Conservation (phyloP, 2,888 invertebrate species). For the Limenitis camilla region DNA sequence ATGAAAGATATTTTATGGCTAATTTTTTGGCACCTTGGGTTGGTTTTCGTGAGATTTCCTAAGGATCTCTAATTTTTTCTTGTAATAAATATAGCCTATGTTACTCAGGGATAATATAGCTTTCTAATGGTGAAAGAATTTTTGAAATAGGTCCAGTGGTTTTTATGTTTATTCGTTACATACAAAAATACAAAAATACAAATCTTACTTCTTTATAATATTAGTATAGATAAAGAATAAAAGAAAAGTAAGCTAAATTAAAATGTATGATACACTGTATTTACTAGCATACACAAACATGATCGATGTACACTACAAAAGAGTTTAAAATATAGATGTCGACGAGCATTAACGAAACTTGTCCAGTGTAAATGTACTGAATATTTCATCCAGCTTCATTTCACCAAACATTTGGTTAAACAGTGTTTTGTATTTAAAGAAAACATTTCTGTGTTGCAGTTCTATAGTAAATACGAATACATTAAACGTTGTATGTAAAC, state of each 20-base stretch:
- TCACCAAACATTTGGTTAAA: conserved; percentile 18
- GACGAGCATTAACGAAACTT: conserved; percentile 42
- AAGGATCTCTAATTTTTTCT: too few species aligned
- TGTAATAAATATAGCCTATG: too few species aligned
- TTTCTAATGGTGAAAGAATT: too few species aligned
- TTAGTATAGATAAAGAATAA: too few species aligned
- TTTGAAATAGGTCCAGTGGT: too few species aligned
- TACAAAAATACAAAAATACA: too few species aligned
- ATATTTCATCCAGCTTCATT: conserved; percentile 36
- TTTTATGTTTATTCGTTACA: too few species aligned
- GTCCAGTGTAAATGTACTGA: conserved; percentile 34
- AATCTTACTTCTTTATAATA: too few species aligned
- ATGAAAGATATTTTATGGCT: too few species aligned
- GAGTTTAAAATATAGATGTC: conserved; percentile 41
- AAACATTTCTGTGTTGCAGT: conserved; percentile 5
- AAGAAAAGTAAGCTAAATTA: neutral
- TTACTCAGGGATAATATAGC: too few species aligned
- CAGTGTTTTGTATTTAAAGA: conserved; percentile 13
- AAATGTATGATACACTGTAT: conserved; percentile 1
- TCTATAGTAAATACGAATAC: neutral
- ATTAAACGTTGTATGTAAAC: neutral
- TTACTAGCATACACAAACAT: conserved; percentile 6
- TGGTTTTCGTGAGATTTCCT: too few species aligned
- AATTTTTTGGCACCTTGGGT: too few species aligned
- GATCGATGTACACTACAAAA: conserved; percentile 31